Evolutionary conservation across 2,888 invertebrate genomes (phyloP), one percentile per base, ranked within the genome.

Genomic region (Conomelus anceps): DNA sequence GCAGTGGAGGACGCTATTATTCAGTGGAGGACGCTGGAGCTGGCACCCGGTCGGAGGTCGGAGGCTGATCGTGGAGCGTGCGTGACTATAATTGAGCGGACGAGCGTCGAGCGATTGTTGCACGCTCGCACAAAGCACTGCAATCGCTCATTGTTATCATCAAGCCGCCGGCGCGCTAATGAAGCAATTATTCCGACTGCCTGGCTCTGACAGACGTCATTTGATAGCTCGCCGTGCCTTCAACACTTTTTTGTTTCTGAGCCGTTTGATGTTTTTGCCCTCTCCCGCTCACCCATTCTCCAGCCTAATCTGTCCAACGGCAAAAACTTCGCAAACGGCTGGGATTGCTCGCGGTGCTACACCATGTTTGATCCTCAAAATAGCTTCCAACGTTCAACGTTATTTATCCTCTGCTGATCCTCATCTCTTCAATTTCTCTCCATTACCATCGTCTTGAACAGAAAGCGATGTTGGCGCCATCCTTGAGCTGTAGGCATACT

Each of bases 151-250:
- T 86, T 86, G 86, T 86, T 86, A 86, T 86, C 86, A 23, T 29
- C 86, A 86, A 29, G 86, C 26, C 86, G 26, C 24, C 63, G 63
- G 63, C 63, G 22, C 23, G 86, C 86, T 86, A 86, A 86, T 86
- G 86, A 86, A 86, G 86, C 86, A 86, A 86, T 86, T 86, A 86
- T 86, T 86, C 86, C 86, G 26, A 22, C 86, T 86, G 86, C 86
- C 86, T 86, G 86, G 22, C 29, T 86, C n/a, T 86, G 86, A 86
- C 86, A 86, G 86, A 86, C 86, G 86, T 86, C 86, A 86, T 86
- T 86, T 86, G 86, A 86, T 86, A 86, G 86, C 24, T 86, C 86
- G 29, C 86, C 86, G 86, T 86, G 26, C 86, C 86, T 86, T 86
- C 29, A 86, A 86, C 86, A 86, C 86, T 86, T 86, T 86, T 86